Evolutionary conservation across 2,113 vertebrate species (phyloP), one percentile per base, ranked within the genome.

Genomic region (Chionodraco myersi): DNA sequence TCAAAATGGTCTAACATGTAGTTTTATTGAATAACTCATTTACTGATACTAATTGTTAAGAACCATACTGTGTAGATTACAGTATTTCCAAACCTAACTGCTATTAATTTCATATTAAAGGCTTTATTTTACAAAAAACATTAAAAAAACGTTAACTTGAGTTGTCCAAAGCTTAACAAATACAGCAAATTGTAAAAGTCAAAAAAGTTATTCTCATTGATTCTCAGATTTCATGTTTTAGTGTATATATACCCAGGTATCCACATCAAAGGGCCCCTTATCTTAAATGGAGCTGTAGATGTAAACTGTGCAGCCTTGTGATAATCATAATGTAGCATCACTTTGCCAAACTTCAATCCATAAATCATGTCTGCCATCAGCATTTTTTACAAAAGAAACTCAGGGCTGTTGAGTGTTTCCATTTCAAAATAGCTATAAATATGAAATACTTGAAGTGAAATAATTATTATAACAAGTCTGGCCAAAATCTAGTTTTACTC

Each of bases 351-450:
- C 34, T 10, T 12, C 45, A 67, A 23, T 36, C 13, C 12, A 21
- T 45, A 49, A 6, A 44, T 58, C 3, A 18, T 54, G 41, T 80
- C 52, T 63, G 6, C 36, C 3, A 53, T 77, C 16, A 64, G 10
- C 47, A 10, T 15, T 75, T 23, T 23, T 41, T 5, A 45, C 34
- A 59, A 30, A 16, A 18, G 51, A 34, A 68, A 11, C 87, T 92
- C 88, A 88, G 88, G 86, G 79, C 66, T 84, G 34, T 65, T 70
- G 10, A 57, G n/a, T 72, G 41, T 67, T 73, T 1, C 0, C 69
- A 71, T 23, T 49, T 47, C 11, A 79, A 78, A 54, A 53, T 47
- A 70, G 16, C 63, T 51, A 74, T 41, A 10, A 54, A 75, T 66
- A 30, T 45, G 2, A 68, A 75, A 57, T 70, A 75, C 62, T 83